phyloP scores from a whole-genome alignment of 2,888 invertebrate genomes.

The Drosophila meridionalis region DNA sequence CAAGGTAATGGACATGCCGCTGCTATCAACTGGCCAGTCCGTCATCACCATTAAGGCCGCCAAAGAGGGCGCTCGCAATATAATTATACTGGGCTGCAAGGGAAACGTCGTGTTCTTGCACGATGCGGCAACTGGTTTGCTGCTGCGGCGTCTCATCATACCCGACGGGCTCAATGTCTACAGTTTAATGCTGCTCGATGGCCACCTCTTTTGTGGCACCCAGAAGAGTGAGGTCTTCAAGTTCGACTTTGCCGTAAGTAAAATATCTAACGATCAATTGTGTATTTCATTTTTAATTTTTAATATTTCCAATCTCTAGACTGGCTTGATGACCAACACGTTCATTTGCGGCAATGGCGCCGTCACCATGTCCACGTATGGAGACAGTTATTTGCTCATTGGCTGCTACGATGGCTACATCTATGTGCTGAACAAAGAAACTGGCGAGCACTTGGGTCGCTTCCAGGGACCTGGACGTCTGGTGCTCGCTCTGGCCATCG shows the following conservation, averaged over 20 bases:
- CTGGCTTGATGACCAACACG: slow-evolving; percentile 87
- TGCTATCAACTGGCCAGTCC: slow-evolving; percentile 88
- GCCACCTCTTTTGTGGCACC: slow-evolving; percentile 91
- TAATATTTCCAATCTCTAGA: slow-evolving; percentile 85
- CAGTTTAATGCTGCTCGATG: slow-evolving; percentile 88
- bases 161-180: slow-evolving; percentile 88
- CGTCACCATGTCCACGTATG: slow-evolving; percentile 89
- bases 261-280: background rate
- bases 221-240: slow-evolving; percentile 90
- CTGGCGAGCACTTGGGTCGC: slow-evolving; percentile 87
- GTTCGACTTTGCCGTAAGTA: slow-evolving; percentile 91
- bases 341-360: slow-evolving; percentile 90
- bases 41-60: slow-evolving; percentile 90
- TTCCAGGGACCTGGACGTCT: slow-evolving; percentile 90
- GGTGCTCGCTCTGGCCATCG: slow-evolving; percentile 89
- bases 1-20: slow-evolving; percentile 74
- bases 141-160: slow-evolving; percentile 88
- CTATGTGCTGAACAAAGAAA: slow-evolving; percentile 87
- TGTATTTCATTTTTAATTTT: background rate
- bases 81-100: slow-evolving; percentile 88
- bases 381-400: slow-evolving; percentile 88
- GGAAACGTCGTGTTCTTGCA: slow-evolving; percentile 89
- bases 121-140: slow-evolving; percentile 90
- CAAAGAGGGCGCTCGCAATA: slow-evolving; percentile 90
- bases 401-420: slow-evolving; percentile 93